A percentile compares a stretch with the other conserved stretches of the same genome.
phyloP scores from a whole-genome alignment of 1,140 invertebrate species.

The Drosophila lowei region DNA sequence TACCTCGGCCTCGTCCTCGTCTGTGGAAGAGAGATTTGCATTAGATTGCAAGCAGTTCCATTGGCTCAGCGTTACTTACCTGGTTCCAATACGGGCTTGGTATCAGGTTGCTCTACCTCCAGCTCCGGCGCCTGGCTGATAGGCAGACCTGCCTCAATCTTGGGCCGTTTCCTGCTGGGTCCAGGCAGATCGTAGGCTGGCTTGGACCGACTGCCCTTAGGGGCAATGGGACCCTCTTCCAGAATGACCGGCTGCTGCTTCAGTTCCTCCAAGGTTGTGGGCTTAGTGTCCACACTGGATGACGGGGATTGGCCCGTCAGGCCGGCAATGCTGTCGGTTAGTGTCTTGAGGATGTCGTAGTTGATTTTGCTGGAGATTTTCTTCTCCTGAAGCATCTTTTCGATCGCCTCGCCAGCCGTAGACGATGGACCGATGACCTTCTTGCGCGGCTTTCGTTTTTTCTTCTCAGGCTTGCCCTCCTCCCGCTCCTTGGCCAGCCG shows the following conservation, averaged over 20 bases:
- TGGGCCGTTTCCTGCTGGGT: conserved; percentile 64
- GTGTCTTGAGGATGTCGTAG: conserved; percentile 96
- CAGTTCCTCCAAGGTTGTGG: conserved; percentile 50
- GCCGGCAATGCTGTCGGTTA: conserved; percentile 62
- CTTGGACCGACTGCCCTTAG: conserved; percentile 51
- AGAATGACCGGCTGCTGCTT: conserved; percentile 56
- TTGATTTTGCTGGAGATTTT: conserved; percentile 98
- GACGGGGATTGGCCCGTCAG: conserved; percentile 32
- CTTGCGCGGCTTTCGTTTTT: conserved; percentile 87
- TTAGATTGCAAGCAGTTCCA: not conserved
- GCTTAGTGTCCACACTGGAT: conserved; percentile 29
- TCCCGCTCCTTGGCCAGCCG: conserved; percentile 88
- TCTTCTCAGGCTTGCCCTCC: conserved; percentile 91
- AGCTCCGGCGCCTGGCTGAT: conserved; percentile 34
- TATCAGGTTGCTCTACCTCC: conserved; percentile 27
- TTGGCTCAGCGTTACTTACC: conserved; percentile 13
- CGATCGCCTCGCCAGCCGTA: conserved; percentile 95
- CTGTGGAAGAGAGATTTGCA: conserved; percentile 8
- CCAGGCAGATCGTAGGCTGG: conserved; percentile 65
- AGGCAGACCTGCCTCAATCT: conserved; percentile 66
- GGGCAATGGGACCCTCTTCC: conserved; percentile 63
- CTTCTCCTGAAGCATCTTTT: conserved; percentile 97
- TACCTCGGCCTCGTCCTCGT: conserved; percentile 64
- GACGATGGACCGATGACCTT: conserved; percentile 87
- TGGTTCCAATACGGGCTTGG: conserved; percentile 49